Base-by-base conservation (phyloP, 2,888 invertebrate species). In the Ormyrus nitidulus region DNA sequence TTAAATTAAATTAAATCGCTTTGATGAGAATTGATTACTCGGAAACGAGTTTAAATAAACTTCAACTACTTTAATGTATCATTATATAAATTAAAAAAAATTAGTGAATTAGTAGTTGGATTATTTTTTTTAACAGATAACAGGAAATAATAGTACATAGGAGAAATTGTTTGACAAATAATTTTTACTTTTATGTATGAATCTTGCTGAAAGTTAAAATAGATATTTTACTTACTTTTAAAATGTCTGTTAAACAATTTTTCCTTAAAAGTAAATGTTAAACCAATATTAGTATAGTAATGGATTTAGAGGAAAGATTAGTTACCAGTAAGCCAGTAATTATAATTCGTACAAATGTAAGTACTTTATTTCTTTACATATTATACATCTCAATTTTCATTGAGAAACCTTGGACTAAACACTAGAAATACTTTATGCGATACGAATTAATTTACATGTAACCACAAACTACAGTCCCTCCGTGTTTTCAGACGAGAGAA, bases 351-450 rank as follows among this genome's bases (percentile, higher is more conserved):
- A 77, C 70, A 77, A 81, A 81, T 70, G 70, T 74, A 56, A 79
- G 77, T 77, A 79, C 81, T 79, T 81, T 81, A 79, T 79, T 79
- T 81, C 61, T 81, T 74, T 79, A 81, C 79, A 79, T 11, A 81
- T 61, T 74, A 72, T 77, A 81, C 77, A 81, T 77, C 70, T 74
- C 61, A 75, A 62, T 54, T 34, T 56, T 11, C 10, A 13, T 74
- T 66, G 73, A 65, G 70, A 68, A 71, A 54, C 56, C 48, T 6
- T 70, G 62, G 72, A 53, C 56, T 72, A 80, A 49, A 65, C 44
- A 64, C 54, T 59, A 75, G 34, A 54, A 75, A 65, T 51, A 56
- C 68, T 34, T 34, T 34, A 34, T 34, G 0, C 34, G 34, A 34
- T 34, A 34, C 34, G 34, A 34, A 34, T 34, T 34, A 34, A 34